phyloP scores from a whole-genome alignment of 2,888 invertebrate species.

The Cryptus viduatorius region DNA sequence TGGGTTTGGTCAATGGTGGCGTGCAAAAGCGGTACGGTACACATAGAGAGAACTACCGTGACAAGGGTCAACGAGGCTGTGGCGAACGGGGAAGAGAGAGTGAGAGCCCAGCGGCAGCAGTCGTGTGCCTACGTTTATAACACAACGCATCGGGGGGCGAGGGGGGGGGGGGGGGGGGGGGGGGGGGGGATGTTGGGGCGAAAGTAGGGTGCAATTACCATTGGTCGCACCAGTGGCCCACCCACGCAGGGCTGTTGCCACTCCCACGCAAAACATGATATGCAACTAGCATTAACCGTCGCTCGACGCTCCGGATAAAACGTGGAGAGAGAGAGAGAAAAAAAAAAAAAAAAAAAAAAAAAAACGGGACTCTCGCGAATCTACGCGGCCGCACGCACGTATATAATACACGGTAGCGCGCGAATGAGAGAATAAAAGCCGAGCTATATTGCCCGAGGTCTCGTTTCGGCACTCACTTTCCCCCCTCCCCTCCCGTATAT shows the following conservation, averaged over 20 bases:
- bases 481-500: neutral
- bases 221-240: conserved; percentile 46
- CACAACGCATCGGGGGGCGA: conserved; percentile 38
- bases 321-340: conserved; percentile 2
- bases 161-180: neutral
- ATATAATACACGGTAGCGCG: conserved; percentile 14
- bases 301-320: conserved; percentile 20
- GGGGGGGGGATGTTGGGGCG: neutral
- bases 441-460: conserved; percentile 11
- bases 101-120: conserved; percentile 16
- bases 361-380: neutral
- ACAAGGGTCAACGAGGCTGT: conserved; percentile 21
- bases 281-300: conserved; percentile 40
- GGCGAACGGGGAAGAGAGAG: neutral
- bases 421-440: conserved; percentile 24
- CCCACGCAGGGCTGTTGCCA: conserved; percentile 27
- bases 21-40: conserved; percentile 12
- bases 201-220: conserved; percentile 52
- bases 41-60: conserved; percentile 9
- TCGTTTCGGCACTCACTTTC: conserved; percentile 37
- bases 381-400: neutral
- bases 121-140: conserved; percentile 39
- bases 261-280: conserved; percentile 56
- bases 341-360: conserved; percentile 5
- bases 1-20: conserved; percentile 9